Percentiles rank a stretch among this genome's conserved stretches.
phyloP scores from a whole-genome alignment of 1,140 invertebrate genomes.

The Ceratoteleas bidentatus region DNA sequence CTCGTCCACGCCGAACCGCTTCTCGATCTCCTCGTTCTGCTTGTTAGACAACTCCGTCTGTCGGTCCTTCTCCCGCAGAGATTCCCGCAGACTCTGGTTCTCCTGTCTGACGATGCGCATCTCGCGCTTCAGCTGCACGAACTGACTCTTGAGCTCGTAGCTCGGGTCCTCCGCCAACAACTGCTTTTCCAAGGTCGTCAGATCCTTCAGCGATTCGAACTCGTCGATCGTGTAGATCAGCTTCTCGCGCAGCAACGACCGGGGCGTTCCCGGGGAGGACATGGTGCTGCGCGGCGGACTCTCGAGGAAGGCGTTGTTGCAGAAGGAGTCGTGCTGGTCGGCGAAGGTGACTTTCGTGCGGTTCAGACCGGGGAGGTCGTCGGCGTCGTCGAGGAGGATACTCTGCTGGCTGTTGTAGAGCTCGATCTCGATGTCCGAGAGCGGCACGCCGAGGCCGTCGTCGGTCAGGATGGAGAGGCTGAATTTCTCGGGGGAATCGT shows the following conservation, averaged over 20 bases:
- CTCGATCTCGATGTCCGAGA: slow-evolving; percentile 41
- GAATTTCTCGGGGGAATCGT: slow-evolving; percentile 10
- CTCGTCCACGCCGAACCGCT: slow-evolving; percentile 7
- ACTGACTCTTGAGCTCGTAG: slow-evolving; percentile 12
- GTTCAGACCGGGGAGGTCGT: neutral
- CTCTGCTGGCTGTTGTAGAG: slow-evolving; percentile 33
- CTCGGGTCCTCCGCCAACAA: slow-evolving; percentile 55
- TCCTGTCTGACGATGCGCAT: slow-evolving; percentile 9
- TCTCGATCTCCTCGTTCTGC: slow-evolving; percentile 18
- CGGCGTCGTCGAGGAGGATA: slow-evolving; percentile 18
- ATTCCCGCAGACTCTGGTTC: slow-evolving; percentile 10
- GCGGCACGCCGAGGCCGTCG: slow-evolving; percentile 20
- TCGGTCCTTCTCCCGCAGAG: slow-evolving; percentile 3
- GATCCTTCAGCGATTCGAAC: slow-evolving; percentile 64
- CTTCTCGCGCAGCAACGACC: slow-evolving; percentile 63
- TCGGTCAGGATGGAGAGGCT: neutral
- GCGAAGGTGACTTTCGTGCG: slow-evolving; percentile 7
- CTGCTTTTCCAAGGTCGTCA: slow-evolving; percentile 74
- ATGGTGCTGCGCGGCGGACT: neutral
- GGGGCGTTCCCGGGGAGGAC: slow-evolving; percentile 68
- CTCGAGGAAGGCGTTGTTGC: neutral
- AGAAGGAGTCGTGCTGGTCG: slow-evolving; percentile 9
- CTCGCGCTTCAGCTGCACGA: slow-evolving; percentile 23
- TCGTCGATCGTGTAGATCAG: slow-evolving; percentile 59
- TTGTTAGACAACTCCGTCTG: slow-evolving; percentile 32